Evolutionary conservation across 2,797 vertebrate species (phyloP).

Genomic region (Eulemur rubriventer): DNA sequence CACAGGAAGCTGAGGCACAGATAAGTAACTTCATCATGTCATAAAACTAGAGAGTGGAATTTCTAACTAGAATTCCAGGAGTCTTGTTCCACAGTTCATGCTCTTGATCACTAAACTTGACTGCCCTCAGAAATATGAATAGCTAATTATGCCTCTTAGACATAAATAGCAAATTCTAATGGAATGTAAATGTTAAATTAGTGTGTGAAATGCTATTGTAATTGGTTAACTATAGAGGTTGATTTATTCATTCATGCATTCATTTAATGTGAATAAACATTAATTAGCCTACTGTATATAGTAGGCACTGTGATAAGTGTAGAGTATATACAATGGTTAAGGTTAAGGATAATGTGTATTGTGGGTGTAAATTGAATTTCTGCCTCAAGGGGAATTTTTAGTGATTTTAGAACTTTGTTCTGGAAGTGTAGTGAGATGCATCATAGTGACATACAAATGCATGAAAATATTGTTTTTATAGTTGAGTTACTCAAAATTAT

Average conservation of each 20-base stretch:
- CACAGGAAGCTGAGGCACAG: conserved; percentile 4
- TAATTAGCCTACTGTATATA: background rate
- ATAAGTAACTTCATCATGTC: conserved; percentile 1
- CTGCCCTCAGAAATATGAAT: background rate
- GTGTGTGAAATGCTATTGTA: conserved; percentile 40
- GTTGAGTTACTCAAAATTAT: conserved; percentile 24
- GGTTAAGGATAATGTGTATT: conserved; percentile 7
- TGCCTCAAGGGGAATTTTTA: conserved; percentile 31
- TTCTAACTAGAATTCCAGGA: background rate
- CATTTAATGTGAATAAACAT: conserved; percentile 24
- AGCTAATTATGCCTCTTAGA: conserved; percentile 18
- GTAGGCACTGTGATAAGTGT: background rate
- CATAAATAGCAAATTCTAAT: conserved; percentile 41
- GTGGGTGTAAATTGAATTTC: conserved; percentile 33
- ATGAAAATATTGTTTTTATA: conserved; percentile 26
- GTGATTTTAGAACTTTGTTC: conserved; percentile 18
- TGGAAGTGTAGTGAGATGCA: background rate
- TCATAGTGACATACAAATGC: background rate
- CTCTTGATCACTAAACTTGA: background rate
- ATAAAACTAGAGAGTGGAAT: conserved; percentile 19
- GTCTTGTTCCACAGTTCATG: background rate
- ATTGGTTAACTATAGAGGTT: background rate
- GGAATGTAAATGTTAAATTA: conserved; percentile 32
- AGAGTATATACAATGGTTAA: background rate
- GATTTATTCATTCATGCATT: conserved; percentile 31